A percentile compares a stretch with the other conserved stretches of the same genome.
phyloP scores from a whole-genome alignment of 2,888 invertebrate genomes.

The Gonocerus acuteangulatus region DNA sequence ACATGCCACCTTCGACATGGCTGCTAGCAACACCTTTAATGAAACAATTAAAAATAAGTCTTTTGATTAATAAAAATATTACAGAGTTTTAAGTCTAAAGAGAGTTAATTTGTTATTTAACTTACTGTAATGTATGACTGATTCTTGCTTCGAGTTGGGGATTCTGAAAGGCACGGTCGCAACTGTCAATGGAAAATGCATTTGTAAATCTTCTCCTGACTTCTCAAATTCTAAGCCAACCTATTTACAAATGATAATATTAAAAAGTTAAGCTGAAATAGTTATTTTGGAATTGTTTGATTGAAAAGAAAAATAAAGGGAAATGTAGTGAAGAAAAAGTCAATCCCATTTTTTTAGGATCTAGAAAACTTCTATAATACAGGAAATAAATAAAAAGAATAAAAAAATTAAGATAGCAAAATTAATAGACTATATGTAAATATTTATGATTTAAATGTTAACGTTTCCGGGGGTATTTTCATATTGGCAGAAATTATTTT shows the following conservation, averaged over 20 bases:
- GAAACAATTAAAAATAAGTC: constrained; percentile 34
- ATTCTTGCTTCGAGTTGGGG: constrained; percentile 55
- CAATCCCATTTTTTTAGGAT: no score
- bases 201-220: constrained; percentile 60
- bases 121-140: constrained; percentile 58
- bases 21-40: constrained; percentile 58
- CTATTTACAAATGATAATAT: constrained; percentile 44
- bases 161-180: constrained; percentile 65
- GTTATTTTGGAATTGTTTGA: neutral
- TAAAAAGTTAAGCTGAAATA: no score
- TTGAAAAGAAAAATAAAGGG: neutral
- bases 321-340: no score
- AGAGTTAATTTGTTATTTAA: constrained; percentile 9
- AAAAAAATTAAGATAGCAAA: no score
- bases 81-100: no score
- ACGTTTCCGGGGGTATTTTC: no score
- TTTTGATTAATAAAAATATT: neutral
- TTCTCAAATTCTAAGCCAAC: constrained; percentile 62
- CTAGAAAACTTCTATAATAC: no score
- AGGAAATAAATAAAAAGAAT: no score
- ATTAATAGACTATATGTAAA: no score
- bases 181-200: constrained; percentile 67
- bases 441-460: no score
- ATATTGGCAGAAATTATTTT: no score
- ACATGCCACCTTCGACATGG: constrained; percentile 68